Evolutionary conservation across 2,888 invertebrate genomes (phyloP).

Genomic region (Lycophotia porphyrea): DNA sequence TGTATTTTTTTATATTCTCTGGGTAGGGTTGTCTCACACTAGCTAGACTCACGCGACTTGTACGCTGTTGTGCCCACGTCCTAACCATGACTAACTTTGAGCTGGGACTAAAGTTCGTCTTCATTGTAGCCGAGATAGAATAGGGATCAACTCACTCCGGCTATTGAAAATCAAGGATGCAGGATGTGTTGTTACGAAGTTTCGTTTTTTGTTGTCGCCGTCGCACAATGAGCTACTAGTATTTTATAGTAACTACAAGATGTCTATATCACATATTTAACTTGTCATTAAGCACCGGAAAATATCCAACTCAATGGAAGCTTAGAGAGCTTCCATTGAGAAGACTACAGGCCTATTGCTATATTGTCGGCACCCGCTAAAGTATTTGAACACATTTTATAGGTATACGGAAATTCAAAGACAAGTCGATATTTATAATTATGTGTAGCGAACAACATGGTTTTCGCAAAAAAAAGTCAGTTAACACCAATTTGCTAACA

Average conservation of each 20-base stretch:
- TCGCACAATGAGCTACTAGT: neutral
- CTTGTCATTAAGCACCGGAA: too few species aligned
- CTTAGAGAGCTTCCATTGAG: too few species aligned
- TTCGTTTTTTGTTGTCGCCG: constrained; percentile 14
- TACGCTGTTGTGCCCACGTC: constrained; percentile 28
- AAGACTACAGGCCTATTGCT: too few species aligned
- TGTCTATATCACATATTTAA: too few species aligned
- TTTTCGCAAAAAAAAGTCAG: neutral
- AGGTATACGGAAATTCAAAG: too few species aligned
- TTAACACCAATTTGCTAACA: neutral
- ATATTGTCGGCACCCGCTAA: too few species aligned
- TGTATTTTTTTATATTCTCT: neutral
- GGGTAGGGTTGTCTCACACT: neutral
- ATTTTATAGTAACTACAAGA: neutral
- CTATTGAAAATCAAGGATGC: constrained; percentile 47
- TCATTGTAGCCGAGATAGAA: constrained; percentile 43
- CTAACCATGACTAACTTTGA: constrained; percentile 31
- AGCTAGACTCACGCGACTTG: constrained; percentile 14
- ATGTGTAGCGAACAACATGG: neutral
- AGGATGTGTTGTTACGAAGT: constrained; percentile 28
- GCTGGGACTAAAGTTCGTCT: constrained; percentile 39
- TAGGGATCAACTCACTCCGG: constrained; percentile 33
- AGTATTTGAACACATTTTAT: neutral
- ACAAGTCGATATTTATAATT: too few species aligned
- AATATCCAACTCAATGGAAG: too few species aligned